Evolutionary conservation across 2,797 vertebrate genomes (phyloP), one percentile per base, ranked within the genome.

Genomic region (Morelia viridis): DNA sequence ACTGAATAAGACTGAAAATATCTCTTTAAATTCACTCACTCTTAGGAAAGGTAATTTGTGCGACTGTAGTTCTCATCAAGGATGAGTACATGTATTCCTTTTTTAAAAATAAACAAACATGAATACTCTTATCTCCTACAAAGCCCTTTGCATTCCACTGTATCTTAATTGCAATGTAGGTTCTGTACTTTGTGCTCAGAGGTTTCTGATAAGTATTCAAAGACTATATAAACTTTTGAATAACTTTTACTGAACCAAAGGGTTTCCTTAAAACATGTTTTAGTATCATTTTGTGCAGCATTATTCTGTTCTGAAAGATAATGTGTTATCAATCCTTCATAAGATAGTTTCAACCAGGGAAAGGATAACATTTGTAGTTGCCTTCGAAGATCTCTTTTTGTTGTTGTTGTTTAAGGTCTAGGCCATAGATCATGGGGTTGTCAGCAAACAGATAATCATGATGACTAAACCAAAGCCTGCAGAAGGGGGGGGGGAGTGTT

Each of bases 121-220:
- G 94, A 88, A 90, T 87, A 92, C 50, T 93, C 95, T 97, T 97
- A 97, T 98, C 97, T 97, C 71, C 83, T 87, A 95, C 93, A 93
- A 97, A 96, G 96, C 95, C 96, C 95, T 84, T 96, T 95, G 96
- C 97, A 97, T 97, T 97, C 96, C 96, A 85, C 90, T 95, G 83
- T 97, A 97, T 97, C 97, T 97, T 97, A 97, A 96, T 96, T 97
- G 97, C 97, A 97, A 96, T 35, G 97, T 96, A 98, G 97, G 97
- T 95, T 97, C 97, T 98, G 97, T 98, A 97, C 98, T 96, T 97
- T 97, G 94, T 96, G 96, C 94, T 96, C 97, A 97, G 97, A 96
- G 97, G 96, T 41, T 97, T 97, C 96, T 97, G 97, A 98, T 98
- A 98, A 98, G 96, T 97, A 94, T 97, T 97, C 96, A 95, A 96